A percentile compares a stretch with the other conserved stretches of the same genome.
Evolutionary conservation across 1,140 invertebrate species (phyloP).

Genomic region (Lutraria rhynchaena): DNA sequence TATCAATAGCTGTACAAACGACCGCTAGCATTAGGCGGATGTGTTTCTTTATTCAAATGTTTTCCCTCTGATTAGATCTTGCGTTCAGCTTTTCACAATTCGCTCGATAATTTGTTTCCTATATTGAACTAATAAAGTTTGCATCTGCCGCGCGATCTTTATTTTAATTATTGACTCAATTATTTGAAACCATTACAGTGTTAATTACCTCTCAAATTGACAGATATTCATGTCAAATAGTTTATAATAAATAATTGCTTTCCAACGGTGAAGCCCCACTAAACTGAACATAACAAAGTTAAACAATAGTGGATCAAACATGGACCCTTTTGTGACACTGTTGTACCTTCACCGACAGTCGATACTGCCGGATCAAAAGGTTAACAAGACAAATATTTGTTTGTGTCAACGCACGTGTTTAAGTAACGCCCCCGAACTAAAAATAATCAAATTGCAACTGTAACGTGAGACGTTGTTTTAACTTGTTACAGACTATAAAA

Average conservation of each 20-base stretch:
- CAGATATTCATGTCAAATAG: slow-evolving; percentile 49
- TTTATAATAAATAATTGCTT: slow-evolving; percentile 45
- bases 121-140: slow-evolving; percentile 37
- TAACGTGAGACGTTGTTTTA: slow-evolving; percentile 4
- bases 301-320: slow-evolving; percentile 41
- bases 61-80: slow-evolving; percentile 22
- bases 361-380: background rate
- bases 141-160: slow-evolving; percentile 41
- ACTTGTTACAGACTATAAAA: background rate
- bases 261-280: background rate
- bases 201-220: slow-evolving; percentile 50
- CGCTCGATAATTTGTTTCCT: slow-evolving; percentile 53
- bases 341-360: background rate
- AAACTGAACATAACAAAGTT: slow-evolving; percentile 11
- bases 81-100: background rate
- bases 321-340: slow-evolving; percentile 17
- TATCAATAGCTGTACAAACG: too few relatives aligned
- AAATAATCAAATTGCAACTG: slow-evolving; percentile 9
- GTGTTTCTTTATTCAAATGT: slow-evolving; percentile 30
- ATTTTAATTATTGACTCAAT: slow-evolving; percentile 51
- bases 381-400: slow-evolving; percentile 55
- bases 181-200: slow-evolving; percentile 45
- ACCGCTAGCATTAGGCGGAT: background rate
- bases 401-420: slow-evolving; percentile 51
- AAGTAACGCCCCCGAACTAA: slow-evolving; percentile 20